phyloP scores from a whole-genome alignment of 2,888 invertebrate species.

The Quadriops clusia region DNA sequence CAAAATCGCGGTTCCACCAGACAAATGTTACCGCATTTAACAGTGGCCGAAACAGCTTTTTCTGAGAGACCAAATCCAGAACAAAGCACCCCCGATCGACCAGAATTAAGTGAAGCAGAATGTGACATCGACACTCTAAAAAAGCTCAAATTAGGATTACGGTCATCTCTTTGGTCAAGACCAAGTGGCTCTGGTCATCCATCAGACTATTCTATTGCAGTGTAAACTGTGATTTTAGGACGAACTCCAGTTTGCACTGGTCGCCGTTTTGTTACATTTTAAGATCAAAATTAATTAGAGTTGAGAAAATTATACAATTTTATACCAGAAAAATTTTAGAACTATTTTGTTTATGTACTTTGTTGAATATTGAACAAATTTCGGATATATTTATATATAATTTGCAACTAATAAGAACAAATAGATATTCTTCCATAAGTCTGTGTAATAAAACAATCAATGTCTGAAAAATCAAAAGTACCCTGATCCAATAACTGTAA shows the following conservation, averaged over 20 bases:
- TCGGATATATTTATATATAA: constrained; percentile 11
- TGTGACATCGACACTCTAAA: constrained; percentile 64
- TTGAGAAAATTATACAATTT: constrained; percentile 26
- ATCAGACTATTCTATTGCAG: constrained; percentile 64
- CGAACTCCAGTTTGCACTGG: constrained; percentile 10
- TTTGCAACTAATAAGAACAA: constrained; percentile 14
- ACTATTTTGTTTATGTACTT: constrained; percentile 12
- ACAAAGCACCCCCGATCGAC: constrained; percentile 39
- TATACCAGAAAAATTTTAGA: constrained; percentile 26
- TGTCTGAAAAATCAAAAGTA: constrained; percentile 27
- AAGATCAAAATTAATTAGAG: constrained; percentile 21
- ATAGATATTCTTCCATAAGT: constrained; percentile 20
- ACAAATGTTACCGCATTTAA: constrained; percentile 52
- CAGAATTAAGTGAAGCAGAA: constrained; percentile 57
- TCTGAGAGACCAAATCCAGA: constrained; percentile 33
- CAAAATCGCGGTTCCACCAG: constrained; percentile 36
- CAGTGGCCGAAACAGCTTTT: constrained; percentile 45
- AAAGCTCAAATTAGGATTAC: constrained; percentile 56
- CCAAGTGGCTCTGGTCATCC: constrained; percentile 48
- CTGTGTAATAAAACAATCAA: constrained; percentile 30
- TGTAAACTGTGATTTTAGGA: constrained; percentile 40
- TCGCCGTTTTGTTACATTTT: constrained; percentile 15
- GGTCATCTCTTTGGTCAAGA: constrained; percentile 59
- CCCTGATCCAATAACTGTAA: constrained; percentile 26
- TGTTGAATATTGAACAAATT: constrained; percentile 6